Conservation (phyloP, 2,113 vertebrate species). For the Hiodon tergisus region DNA sequence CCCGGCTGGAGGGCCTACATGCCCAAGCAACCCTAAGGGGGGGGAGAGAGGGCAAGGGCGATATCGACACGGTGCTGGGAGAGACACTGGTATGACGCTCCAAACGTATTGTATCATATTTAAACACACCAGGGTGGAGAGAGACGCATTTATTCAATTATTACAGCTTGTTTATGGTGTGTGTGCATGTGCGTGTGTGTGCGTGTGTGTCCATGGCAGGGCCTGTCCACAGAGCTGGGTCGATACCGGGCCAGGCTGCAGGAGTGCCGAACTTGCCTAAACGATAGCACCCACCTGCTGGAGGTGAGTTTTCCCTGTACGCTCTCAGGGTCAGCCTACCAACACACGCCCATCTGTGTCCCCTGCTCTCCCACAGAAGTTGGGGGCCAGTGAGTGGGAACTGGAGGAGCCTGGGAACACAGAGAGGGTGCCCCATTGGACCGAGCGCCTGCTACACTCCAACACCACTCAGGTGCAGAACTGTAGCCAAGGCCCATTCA, state of each 20-base stretch:
- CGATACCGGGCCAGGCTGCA: slow-evolving; percentile 44
- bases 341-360: too few relatives aligned
- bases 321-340: neutral
- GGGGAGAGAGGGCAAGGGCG: slow-evolving; percentile 21
- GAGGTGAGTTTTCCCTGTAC: slow-evolving; percentile 47
- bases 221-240: slow-evolving; percentile 42
- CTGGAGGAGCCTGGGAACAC: slow-evolving; percentile 28
- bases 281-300: slow-evolving; percentile 45
- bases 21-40: slow-evolving; percentile 51
- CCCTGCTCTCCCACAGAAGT: slow-evolving; percentile 39
- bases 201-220: slow-evolving; percentile 5
- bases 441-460: slow-evolving; percentile 54
- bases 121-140: too few relatives aligned
- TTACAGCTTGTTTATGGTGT: too few relatives aligned
- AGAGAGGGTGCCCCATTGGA: slow-evolving; percentile 50
- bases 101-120: too few relatives aligned
- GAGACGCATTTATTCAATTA: too few relatives aligned
- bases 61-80: slow-evolving; percentile 47
- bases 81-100: neutral
- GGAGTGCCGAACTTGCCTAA: slow-evolving; percentile 47
- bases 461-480: slow-evolving; percentile 60
- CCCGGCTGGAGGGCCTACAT: slow-evolving; percentile 58
- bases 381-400: slow-evolving; percentile 47
- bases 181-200: too few relatives aligned
- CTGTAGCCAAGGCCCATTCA: too few relatives aligned